Base-by-base conservation (phyloP, 2,888 invertebrate species). In the Drosophila quasianomalipes region DNA sequence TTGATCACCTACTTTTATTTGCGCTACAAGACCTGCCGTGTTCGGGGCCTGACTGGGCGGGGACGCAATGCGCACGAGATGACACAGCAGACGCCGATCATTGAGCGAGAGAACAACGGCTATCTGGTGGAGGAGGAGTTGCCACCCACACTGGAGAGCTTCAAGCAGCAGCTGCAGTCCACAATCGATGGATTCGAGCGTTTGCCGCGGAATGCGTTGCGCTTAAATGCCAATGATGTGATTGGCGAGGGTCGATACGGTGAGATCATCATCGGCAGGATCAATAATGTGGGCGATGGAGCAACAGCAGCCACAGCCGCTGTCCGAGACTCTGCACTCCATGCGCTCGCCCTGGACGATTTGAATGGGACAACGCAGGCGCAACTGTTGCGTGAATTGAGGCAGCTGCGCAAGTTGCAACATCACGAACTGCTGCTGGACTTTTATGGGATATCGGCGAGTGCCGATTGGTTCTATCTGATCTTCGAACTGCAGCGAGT, bases 391-490 rank as follows among this genome's bases (percentile, higher is more conserved):
- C 95, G 96, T 74, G 97, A 97, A 85, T 92, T 97, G 55, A 96
- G 97, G 79, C 93, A 96, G 31, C 94, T 97, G 37, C 95, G 96
- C 19, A 95, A 95, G 87, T 94, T 96, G 16, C 96, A 95, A 76
- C 95, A 95, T 66, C 96, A 97, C 92, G 95, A 95, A 52, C 96
- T 97, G 92, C 94, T 97, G 1, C 94, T 97, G 10, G 95, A 95
- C 67, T 95, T 97, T 52, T 94, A 97, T 81, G 97, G 97, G 1
- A 96, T 97, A 41, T 97, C 96, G 90, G 97, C 97, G 91, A 96
- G 96, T 16, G 95, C 95, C 10, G 96, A 97, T 66, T 96, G 96
- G 77, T 94, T 97, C 47, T 96, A 96, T 92, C 95, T 97, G 4
- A 96, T 96, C 0, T 93, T 97, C 59, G 97, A 97, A 92, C 95